Base-by-base conservation (phyloP, 1,140 invertebrate species). In the Drosophila asahinai region DNA sequence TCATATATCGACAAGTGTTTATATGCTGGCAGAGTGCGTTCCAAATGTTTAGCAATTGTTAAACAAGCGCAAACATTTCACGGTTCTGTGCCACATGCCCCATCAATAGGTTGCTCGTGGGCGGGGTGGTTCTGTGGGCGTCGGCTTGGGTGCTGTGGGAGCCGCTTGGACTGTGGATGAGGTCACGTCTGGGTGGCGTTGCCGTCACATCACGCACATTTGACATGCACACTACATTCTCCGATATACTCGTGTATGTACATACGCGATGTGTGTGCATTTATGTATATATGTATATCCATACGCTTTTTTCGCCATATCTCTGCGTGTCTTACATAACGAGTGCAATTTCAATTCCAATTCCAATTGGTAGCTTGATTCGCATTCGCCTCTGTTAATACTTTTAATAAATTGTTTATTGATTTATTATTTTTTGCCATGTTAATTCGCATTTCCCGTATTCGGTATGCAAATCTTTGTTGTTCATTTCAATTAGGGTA, bases 201-300 rank as follows among this genome's bases (percentile, higher is more conserved):
- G 74, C 55, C 75, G 61, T 68, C 74, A 77, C 75, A 68, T 68
- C 74, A 77, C 75, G 75, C 75, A 77, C 75, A 77, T 77, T 61
- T 59, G 45, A 60, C 75, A 61, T 77, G 74, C 72, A 77, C 67
- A 73, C 38, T 7, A 72, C 52, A 76, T 45, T 59, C 49, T 15
- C 14, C 43, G 22, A 42, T 27, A 27, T 45, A 40, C 25, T 48
- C 33, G 36, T 15, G 58, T 27, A 38, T 27, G 38, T 7, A 48
- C 30, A 58, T 7, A 48, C 30, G 43, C 25, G 42, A 65, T 63
- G 33, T 45, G 30, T 40, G 25, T 60, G 25, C 45, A 67, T 38
- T 66, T 49, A 40, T 49, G 9, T 33, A 17, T 43, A 59, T 33
- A 17, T 43, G 54, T 33, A 51, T 47, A 40, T 14, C 25, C 17